Evolutionary conservation across 2,113 vertebrate genomes (phyloP), one percentile per base, ranked within the genome.

Genomic region (Geococcyx californianus): DNA sequence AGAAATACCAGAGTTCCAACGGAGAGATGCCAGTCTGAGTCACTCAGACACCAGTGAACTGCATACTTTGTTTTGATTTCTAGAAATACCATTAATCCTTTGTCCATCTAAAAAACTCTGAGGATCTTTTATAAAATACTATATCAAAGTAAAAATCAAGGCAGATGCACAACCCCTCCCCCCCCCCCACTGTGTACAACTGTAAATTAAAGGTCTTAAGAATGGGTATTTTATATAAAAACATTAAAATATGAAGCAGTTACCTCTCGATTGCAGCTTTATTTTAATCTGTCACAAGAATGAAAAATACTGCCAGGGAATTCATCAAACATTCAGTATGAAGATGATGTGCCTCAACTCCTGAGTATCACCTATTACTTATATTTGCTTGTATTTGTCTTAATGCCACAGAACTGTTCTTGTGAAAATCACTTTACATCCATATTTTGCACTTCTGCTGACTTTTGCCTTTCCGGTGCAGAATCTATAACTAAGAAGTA

Each of bases 231-330:
- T 59, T 72, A 56, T 79, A 94, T 76, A 74, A 89, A 96, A 89
- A 77, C 56, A 29, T 69, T 76, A 90, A 96, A 89, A 77, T 59
- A 29, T 69, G 70, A 90, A 79, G 34, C 51, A 75, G 47, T 81
- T 86, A 55, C 52, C 92, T 93, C 64, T 54, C 88, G 29, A 21
- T 88, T 84, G 21, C 62, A 74, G 94, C 42, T 93, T 76, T 90
- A 80, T 84, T 77, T 86, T 91, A 84, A 94, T 21, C 38, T 92
- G 42, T 60, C 47, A 55, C 58, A 89, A 85, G 29, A 93, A 88
- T 10, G 21, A 81, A 86, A 78, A 68, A 70, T 84, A 78, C 36
- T 70, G 74, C 10, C 64, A 88, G 28, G 20, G 47, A 78, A 89
- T 68, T 69, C 15, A 21, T 82, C 13, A 52, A 66, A 66, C 0